Conservation (phyloP, 2,797 vertebrate genomes). For the Tympanoctomys barrerae region DNA sequence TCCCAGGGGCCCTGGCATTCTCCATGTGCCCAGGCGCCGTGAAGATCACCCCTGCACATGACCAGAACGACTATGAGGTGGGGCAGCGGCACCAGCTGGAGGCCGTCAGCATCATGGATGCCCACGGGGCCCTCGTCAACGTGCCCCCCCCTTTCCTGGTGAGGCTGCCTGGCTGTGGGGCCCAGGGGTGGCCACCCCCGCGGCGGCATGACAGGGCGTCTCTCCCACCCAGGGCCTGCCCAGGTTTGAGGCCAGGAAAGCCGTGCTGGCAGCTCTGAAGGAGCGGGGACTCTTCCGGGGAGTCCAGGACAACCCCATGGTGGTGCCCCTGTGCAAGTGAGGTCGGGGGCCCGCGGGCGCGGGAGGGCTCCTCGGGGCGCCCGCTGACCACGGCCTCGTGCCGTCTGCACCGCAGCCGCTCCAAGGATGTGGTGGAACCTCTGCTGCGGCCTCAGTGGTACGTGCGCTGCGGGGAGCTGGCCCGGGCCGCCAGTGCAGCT, state of each 20-base stretch:
- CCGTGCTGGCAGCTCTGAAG: conserved; percentile 92
- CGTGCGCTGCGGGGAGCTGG: conserved; percentile 93
- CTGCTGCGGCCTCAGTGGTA: conserved; percentile 97
- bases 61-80: conserved; percentile 96
- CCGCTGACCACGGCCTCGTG: neutral
- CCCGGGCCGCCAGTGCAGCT: conserved; percentile 91
- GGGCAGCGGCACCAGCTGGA: conserved; percentile 93
- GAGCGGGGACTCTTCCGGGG: conserved; percentile 93
- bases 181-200: rapidly evolving
- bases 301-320: conserved; percentile 96
- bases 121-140: conserved; percentile 93
- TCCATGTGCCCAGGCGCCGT: conserved; percentile 91
- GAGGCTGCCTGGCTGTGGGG: conserved; percentile 56
- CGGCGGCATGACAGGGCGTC: rapidly evolving
- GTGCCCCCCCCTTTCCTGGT: conserved; percentile 95
- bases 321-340: conserved; percentile 97
- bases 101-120: conserved; percentile 95
- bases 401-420: conserved; percentile 89
- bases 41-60: conserved; percentile 97
- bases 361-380: neutral
- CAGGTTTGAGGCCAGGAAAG: conserved; percentile 94
- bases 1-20: neutral
- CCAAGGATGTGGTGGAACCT: conserved; percentile 96
- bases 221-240: conserved; percentile 91
- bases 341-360: rapidly evolving